These are phyloP conservation scores for Drosophila tanythrix DNA, from an alignment of 2,888 invertebrate species.

Conservation along the genomic window DNA sequence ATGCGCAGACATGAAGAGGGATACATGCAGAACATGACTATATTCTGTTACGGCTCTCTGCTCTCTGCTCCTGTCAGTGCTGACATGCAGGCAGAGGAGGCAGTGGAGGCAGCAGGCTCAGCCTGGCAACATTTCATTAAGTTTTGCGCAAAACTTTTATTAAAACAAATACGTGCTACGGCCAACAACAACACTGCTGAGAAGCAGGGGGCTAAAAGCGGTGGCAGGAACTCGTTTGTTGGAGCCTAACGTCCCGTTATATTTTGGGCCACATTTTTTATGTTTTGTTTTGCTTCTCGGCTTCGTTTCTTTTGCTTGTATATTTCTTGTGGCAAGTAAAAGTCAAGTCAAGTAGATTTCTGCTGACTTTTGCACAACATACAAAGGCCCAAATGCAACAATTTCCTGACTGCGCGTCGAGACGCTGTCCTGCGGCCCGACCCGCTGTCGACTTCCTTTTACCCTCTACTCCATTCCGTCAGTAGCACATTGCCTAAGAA, in stretches of 20 bases:
- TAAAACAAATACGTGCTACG: constrained; percentile 78
- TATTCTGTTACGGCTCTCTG: not conserved
- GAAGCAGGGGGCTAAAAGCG: not conserved
- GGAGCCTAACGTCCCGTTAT: constrained; percentile 66
- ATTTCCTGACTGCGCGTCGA: constrained; percentile 69
- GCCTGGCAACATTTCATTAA: constrained; percentile 78
- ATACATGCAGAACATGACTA: constrained; percentile 46
- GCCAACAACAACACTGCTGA: constrained; percentile 32
- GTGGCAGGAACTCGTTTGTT: constrained; percentile 13
- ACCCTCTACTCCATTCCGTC: constrained; percentile 19
- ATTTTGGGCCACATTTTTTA: constrained; percentile 61
- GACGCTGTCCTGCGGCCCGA: constrained; percentile 8
- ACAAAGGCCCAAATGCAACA: constrained; percentile 74
- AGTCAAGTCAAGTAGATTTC: constrained; percentile 80
- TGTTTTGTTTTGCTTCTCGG: constrained; percentile 26
- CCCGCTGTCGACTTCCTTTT: not conserved
- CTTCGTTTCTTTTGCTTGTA: constrained; percentile 31
- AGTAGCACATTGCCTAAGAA: constrained; percentile 65
- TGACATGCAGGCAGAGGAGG: constrained; percentile 38
- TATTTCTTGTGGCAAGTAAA: constrained; percentile 71
- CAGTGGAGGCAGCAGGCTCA: constrained; percentile 17
- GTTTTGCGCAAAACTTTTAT: constrained; percentile 80
- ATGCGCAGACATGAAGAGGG: constrained; percentile 49
- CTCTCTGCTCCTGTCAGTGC: constrained; percentile 2
- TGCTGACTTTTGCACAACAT: constrained; percentile 75